Evolutionary conservation across 2,888 invertebrate genomes (phyloP), one percentile per base, ranked within the genome.

Genomic region (Melinaea menophilus): DNA sequence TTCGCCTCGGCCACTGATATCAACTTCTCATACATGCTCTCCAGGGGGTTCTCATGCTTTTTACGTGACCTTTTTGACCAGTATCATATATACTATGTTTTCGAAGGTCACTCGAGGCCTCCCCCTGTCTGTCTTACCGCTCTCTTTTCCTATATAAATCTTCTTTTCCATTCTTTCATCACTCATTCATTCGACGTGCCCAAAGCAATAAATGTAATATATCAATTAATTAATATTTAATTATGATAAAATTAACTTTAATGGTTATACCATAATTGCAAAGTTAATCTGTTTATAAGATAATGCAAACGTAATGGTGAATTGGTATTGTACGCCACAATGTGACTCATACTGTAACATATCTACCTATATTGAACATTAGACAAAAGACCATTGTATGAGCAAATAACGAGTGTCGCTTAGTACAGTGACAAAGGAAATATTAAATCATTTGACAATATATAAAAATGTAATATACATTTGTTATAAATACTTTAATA

Each of bases 341-440:
- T 65, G 72, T 83, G 82, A 80, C 70, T 80, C 77, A 81, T 73
- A 71, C 71, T 73, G 60, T 60, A 67, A 70, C 67, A 69, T 69
- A 64, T 67, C 69, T 67, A 72, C 66, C 69, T 73, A 75, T 75
- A 76, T 77, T 77, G 75, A 66, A 72, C 73, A 70, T 75, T 78
- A 82, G 78, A 84, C 83, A 86, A 87, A 84, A 81, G 81, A 67
- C 82, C 72, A 84, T 87, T 86, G 84, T 84, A 76, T 78, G 70
- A 77, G 76, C 75, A 79, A 83, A 85, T 73, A 71, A 76, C 76
- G 76, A 77, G 79, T 79, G 78, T 80, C 80, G 73, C 78, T 80
- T 78, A 35, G 82, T 75, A 76, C 65, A 72, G 69, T 71, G 33
- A 13, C 35, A 55, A 34, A 13, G n/a, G 35, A 55, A 55, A 55